phyloP scores from a whole-genome alignment of 2,113 vertebrate genomes.

The Ophthalmolycus amberensis region DNA sequence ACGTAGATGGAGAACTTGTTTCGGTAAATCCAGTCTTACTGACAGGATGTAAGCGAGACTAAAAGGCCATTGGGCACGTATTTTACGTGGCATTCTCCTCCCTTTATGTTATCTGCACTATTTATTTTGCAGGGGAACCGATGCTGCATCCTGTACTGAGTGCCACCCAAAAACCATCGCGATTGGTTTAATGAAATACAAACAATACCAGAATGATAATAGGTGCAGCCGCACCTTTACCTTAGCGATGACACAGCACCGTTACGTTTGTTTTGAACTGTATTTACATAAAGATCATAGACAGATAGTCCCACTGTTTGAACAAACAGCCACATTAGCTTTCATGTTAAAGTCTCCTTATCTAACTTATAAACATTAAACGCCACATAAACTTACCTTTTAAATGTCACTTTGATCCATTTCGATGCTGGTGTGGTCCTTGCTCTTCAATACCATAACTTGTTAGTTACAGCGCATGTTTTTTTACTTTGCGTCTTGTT shows the following conservation, averaged over 20 bases:
- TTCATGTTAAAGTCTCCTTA: not conserved
- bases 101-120: no score
- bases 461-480: not conserved
- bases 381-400: not conserved
- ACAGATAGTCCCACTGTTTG: slow-evolving; percentile 9
- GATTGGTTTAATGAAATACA: no score
- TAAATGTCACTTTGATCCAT: not conserved
- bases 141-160: no score
- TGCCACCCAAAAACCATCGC: no score
- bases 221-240: no score
- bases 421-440: not conserved
- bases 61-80: no score
- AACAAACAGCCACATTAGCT: not conserved
- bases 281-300: not conserved
- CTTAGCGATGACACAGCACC: no score
- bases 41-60: no score
- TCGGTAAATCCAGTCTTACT: not conserved
- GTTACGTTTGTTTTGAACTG: not conserved
- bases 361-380: not conserved
- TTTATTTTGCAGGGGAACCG: no score
- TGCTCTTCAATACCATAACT: not conserved
- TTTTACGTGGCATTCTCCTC: no score
- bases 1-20: not conserved
- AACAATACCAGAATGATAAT: no score
- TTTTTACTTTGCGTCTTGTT: not conserved